A percentile compares a stretch with the other conserved stretches of the same genome.
Evolutionary conservation across 2,797 vertebrate species (phyloP).

Genomic region (Vireo griseus): DNA sequence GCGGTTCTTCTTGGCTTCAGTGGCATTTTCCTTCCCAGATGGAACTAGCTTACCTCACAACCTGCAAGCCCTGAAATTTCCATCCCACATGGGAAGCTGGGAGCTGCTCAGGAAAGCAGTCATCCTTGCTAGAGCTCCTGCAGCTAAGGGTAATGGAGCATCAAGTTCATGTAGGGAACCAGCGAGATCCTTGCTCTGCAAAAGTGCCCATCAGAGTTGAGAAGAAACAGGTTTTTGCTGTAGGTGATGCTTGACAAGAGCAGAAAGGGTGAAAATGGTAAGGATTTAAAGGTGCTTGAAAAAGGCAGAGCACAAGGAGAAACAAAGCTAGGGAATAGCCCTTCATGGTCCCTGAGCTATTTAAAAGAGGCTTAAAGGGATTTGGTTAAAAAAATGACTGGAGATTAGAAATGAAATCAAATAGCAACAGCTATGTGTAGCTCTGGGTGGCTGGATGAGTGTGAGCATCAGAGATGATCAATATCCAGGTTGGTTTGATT

Average conservation of each 20-base stretch:
- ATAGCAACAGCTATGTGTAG: neutral
- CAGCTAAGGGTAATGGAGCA: neutral
- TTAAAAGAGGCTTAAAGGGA: constrained; percentile 63
- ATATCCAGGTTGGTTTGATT: neutral
- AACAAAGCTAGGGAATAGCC: constrained; percentile 46
- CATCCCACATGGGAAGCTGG: neutral
- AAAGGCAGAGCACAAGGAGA: constrained; percentile 38
- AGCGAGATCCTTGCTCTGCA: neutral
- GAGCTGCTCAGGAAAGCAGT: neutral
- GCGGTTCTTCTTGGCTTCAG: neutral
- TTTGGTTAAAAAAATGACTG: constrained; percentile 46
- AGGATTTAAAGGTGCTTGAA: constrained; percentile 48
- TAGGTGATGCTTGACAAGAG: neutral
- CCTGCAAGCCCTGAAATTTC: neutral
- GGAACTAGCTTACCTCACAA: neutral
- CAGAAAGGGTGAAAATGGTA: constrained; percentile 21
- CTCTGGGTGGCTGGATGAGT: neutral
- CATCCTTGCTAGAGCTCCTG: neutral
- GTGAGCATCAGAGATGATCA: neutral
- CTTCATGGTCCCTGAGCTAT: constrained; percentile 39
- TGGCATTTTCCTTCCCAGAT: neutral
- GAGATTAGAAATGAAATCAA: neutral
- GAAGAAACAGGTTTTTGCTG: neutral
- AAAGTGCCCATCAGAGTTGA: neutral
- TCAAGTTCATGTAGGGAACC: neutral